Percentiles rank a stretch among this genome's conserved stretches.
Evolutionary conservation across 2,797 vertebrate species (phyloP).

Genomic region (Sitta carolinensis): DNA sequence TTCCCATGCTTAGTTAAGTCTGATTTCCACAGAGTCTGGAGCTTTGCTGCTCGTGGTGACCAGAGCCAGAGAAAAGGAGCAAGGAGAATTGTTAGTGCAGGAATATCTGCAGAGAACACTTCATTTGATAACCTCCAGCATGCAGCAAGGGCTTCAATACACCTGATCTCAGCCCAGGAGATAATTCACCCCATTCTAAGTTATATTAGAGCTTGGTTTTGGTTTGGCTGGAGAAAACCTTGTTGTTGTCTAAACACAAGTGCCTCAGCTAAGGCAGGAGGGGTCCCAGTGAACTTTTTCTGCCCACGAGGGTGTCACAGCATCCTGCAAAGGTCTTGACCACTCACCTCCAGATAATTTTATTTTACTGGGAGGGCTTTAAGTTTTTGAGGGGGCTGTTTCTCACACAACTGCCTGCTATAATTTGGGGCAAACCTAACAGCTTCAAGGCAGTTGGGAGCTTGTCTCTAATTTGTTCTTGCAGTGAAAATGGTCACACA

Average conservation of each 20-base stretch:
- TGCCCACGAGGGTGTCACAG: not conserved
- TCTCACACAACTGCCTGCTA: accelerated
- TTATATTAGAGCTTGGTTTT: not conserved
- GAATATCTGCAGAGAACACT: not conserved
- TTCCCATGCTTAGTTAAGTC: conserved; percentile 28
- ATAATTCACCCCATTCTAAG: not conserved
- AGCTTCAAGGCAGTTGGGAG: not conserved
- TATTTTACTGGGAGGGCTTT: not conserved
- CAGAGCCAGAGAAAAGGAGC: conserved; percentile 2
- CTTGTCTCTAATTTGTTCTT: not conserved
- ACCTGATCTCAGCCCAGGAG: not conserved
- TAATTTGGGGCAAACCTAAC: not conserved
- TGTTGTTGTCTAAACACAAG: not conserved
- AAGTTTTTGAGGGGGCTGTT: not conserved
- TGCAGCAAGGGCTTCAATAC: not conserved
- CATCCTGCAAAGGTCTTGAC: not conserved
- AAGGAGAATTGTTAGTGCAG: not conserved
- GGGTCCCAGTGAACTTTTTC: not conserved
- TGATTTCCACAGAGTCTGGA: conserved; percentile 30
- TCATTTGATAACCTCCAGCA: not conserved
- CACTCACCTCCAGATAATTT: not conserved
- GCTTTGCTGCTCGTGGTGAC: not conserved
- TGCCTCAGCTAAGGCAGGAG: not conserved
- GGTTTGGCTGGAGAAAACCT: not conserved
- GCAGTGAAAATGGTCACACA: not conserved